phyloP scores from a whole-genome alignment of 2,797 vertebrate genomes.

The Pantherophis vulpinus region DNA sequence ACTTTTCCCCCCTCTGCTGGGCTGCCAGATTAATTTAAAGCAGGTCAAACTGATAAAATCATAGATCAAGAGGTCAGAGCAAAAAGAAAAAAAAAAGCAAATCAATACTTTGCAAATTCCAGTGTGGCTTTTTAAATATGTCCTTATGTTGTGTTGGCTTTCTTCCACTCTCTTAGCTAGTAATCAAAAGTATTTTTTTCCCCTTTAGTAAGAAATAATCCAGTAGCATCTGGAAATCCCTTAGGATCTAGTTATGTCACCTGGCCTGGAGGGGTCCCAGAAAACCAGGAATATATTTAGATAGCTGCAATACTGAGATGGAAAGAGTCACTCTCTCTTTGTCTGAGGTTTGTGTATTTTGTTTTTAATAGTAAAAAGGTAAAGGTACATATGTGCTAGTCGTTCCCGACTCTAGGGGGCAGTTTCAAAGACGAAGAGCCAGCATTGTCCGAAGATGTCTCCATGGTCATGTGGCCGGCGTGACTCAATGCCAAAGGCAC shows the following conservation, averaged over 20 bases:
- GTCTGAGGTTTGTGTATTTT: background rate
- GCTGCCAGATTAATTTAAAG: constrained; percentile 63
- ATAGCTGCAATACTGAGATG: background rate
- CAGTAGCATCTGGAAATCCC: background rate
- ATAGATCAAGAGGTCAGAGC: constrained; percentile 45
- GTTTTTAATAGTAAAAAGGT: background rate
- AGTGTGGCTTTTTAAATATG: constrained; percentile 28
- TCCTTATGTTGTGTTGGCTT: constrained; percentile 5
- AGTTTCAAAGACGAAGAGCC: too few species aligned
- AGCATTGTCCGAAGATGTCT: too few species aligned
- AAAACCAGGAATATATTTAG: background rate
- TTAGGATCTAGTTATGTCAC: background rate
- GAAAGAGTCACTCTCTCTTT: background rate
- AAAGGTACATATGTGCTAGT: too few species aligned
- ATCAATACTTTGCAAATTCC: constrained; percentile 57
- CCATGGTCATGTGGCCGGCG: too few species aligned
- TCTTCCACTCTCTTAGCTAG: background rate
- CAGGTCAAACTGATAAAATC: constrained; percentile 42
- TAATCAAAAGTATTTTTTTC: constrained; percentile 2
- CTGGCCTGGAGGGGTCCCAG: background rate
- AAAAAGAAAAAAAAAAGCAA: constrained; percentile 47
- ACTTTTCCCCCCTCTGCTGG: constrained; percentile 27
- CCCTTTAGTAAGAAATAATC: constrained; percentile 23
- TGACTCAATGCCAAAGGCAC: too few species aligned
- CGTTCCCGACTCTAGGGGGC: too few species aligned